phyloP scores from a whole-genome alignment of 1,140 invertebrate species.

The Pissodes strobi region DNA sequence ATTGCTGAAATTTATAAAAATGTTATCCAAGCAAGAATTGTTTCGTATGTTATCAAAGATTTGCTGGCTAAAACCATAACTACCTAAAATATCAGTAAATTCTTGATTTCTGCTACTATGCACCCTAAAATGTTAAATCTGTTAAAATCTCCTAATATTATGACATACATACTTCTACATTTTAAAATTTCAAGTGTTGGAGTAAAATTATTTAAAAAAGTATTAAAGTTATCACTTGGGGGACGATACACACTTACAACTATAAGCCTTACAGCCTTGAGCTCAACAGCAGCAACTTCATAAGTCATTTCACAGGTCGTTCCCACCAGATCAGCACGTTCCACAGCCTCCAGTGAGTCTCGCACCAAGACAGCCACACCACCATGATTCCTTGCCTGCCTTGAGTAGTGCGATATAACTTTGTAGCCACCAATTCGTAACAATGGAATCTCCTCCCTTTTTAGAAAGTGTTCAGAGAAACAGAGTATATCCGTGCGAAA shows the following conservation, averaged over 20 bases:
- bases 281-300: neutral
- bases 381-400: neutral
- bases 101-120: too few species aligned
- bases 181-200: too few species aligned
- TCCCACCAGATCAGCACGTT: neutral
- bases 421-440: neutral
- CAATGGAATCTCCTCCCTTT: neutral
- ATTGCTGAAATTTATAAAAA: too few species aligned
- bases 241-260: conserved; percentile 1
- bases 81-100: too few species aligned
- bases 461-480: too few species aligned
- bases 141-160: too few species aligned
- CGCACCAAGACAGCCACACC: neutral
- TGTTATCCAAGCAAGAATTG: too few species aligned
- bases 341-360: neutral
- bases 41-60: too few species aligned
- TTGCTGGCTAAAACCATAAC: too few species aligned
- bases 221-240: neutral
- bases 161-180: too few species aligned
- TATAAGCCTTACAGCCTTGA: neutral
- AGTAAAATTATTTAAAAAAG: neutral
- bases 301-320: neutral
- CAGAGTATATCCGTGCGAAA: neutral
- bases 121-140: too few species aligned
- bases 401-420: neutral